These are phyloP conservation scores for Sisor rabdophorus DNA, from an alignment of 2,113 vertebrate species.

Conservation along the genomic window DNA sequence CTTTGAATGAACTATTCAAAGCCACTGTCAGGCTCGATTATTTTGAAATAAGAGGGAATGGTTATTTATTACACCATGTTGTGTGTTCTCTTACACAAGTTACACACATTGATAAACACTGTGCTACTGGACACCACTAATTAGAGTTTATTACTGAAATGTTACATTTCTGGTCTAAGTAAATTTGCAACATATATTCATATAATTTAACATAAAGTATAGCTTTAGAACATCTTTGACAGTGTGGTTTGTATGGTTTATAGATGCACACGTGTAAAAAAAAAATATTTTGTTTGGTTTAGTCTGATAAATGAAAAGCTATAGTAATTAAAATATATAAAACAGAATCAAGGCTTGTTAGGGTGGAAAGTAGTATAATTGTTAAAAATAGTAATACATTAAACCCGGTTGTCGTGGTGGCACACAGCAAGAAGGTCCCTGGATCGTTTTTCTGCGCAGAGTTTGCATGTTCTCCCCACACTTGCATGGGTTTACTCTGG, in stretches of 20 bases:
- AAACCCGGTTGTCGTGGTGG: no score
- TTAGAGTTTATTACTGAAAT: neutral
- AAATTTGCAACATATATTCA: neutral
- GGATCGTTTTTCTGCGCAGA: no score
- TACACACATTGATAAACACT: neutral
- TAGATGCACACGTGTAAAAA: neutral
- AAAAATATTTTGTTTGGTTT: neutral
- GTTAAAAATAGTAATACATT: neutral
- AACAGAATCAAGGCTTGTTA: neutral
- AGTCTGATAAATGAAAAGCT: neutral
- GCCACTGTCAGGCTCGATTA: constrained; percentile 41
- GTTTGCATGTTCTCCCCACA: no score
- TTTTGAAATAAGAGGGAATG: constrained; percentile 54
- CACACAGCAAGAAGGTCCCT: no score
- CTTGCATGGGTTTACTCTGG: no score
- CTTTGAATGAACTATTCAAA: constrained; percentile 55
- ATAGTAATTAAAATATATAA: no score
- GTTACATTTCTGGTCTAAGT: neutral
- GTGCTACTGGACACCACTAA: neutral
- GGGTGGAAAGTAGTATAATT: neutral
- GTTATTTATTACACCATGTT: constrained; percentile 30
- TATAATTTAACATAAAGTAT: neutral
- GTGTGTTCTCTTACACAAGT: neutral
- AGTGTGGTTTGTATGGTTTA: neutral
- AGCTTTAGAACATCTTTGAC: neutral